A percentile compares a stretch with the other conserved stretches of the same genome.
These are phyloP conservation scores for Lydus trimaculatus DNA, from an alignment of 2,888 invertebrate species.

Conservation along the genomic window DNA sequence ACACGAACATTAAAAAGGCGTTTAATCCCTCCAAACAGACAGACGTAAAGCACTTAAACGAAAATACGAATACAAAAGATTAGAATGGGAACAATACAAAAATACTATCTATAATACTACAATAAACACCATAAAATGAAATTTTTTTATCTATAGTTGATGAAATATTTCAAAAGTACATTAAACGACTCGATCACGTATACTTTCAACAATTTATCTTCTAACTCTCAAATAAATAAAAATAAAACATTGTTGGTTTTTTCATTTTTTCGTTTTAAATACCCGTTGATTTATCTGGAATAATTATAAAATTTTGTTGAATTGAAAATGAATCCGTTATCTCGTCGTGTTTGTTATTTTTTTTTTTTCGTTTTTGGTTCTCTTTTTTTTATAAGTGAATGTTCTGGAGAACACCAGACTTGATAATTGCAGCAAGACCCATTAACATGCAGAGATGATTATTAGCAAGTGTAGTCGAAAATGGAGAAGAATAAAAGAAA, in stretches of 20 bases:
- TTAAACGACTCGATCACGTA: not conserved
- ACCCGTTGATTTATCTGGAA: not conserved
- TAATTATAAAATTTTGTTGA: not conserved
- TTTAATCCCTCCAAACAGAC: constrained; percentile 4
- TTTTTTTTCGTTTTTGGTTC: too few relatives aligned
- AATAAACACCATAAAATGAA: not conserved
- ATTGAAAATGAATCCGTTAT: not conserved
- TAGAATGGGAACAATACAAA: constrained; percentile 1
- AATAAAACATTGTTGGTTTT: not conserved
- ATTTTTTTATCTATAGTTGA: not conserved
- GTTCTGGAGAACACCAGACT: constrained; percentile 1
- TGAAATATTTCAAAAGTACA: not conserved
- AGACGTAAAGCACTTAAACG: constrained; percentile 1
- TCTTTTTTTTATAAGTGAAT: too few relatives aligned
- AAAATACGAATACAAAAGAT: constrained; percentile 9
- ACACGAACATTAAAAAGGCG: constrained; percentile 7
- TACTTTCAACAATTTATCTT: not conserved
- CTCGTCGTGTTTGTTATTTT: not conserved
- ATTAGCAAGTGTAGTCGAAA: not conserved
- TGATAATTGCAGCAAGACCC: constrained; percentile 12
- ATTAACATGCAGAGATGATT: constrained; percentile 14
- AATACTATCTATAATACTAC: not conserved
- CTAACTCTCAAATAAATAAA: not conserved
- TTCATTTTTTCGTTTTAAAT: not conserved
- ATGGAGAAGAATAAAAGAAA: not conserved